phyloP scores from a whole-genome alignment of 2,888 invertebrate genomes.

The Xanthostigma xanthostigma region DNA sequence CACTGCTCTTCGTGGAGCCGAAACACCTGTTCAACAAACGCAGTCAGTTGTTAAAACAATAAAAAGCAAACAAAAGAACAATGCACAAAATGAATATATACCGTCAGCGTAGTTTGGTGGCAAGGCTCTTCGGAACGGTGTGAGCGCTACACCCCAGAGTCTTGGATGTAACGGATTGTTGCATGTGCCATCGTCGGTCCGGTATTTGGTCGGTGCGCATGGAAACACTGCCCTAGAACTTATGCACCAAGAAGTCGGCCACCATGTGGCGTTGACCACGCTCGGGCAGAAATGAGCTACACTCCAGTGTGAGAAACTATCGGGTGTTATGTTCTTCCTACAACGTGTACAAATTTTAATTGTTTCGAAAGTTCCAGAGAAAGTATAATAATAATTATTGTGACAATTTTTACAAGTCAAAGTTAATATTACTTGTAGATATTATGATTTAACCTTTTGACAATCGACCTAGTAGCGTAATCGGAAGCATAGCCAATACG shows the following conservation, averaged over 20 bases:
- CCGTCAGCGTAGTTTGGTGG: slow-evolving; percentile 66
- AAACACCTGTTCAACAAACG: slow-evolving; percentile 34
- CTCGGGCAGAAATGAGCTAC: slow-evolving; percentile 25
- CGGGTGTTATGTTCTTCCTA: background rate
- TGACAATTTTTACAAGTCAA: background rate
- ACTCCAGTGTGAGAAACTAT: slow-evolving; percentile 17
- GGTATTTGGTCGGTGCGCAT: slow-evolving; percentile 32
- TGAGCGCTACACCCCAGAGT: slow-evolving; percentile 55
- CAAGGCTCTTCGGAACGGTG: slow-evolving; percentile 58
- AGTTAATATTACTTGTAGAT: slow-evolving; percentile 10
- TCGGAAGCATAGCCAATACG: slow-evolving; percentile 52
- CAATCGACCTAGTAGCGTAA: slow-evolving; percentile 46
- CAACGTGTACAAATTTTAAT: background rate
- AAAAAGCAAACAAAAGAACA: background rate
- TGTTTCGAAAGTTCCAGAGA: background rate
- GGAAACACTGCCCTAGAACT: background rate
- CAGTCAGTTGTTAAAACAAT: slow-evolving; percentile 2
- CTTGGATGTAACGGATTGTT: slow-evolving; percentile 51
- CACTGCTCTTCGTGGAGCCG: slow-evolving; percentile 42
- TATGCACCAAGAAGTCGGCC: slow-evolving; percentile 12
- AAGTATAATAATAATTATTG: background rate
- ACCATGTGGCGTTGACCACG: slow-evolving; percentile 23
- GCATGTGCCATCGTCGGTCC: slow-evolving; percentile 59
- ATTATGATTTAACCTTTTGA: slow-evolving; percentile 32
- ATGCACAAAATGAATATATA: slow-evolving; percentile 11